These are phyloP conservation scores for Apolygus lucorum DNA, from an alignment of 1,140 invertebrate genomes.

Conservation along the genomic window DNA sequence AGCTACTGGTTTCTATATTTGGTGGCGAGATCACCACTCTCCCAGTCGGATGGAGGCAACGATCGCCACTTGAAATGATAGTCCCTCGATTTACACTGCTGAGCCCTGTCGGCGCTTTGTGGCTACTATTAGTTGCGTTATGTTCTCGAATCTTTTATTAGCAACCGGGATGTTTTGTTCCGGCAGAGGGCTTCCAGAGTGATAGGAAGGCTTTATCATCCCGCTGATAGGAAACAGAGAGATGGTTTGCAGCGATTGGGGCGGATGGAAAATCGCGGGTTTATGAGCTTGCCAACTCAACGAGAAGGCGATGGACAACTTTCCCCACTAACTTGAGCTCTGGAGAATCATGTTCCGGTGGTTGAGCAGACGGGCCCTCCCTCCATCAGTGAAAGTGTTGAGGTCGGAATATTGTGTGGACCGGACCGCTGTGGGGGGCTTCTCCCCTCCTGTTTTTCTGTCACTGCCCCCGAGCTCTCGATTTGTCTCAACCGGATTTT, in stretches of 20 bases:
- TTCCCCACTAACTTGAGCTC: background rate
- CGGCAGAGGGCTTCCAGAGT: background rate
- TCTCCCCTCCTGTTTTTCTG: background rate
- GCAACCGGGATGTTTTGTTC: background rate
- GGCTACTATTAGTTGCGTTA: background rate
- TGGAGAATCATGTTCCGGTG: slow-evolving; percentile 6
- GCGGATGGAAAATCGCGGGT: background rate
- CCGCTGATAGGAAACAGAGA: background rate
- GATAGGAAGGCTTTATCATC: background rate
- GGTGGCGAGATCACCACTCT: no score
- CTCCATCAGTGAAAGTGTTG: slow-evolving; percentile 7
- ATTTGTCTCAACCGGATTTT: background rate
- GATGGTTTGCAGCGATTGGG: background rate
- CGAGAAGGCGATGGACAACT: slow-evolving; percentile 1
- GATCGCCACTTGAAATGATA: no score
- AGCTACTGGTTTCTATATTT: no score
- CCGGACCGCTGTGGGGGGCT: background rate
- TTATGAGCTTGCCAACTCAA: slow-evolving; percentile 5
- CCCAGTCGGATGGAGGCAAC: no score
- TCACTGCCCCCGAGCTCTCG: background rate
- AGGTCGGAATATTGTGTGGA: slow-evolving; percentile 6
- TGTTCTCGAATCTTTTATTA: background rate
- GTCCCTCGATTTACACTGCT: no score
- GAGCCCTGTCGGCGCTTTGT: background rate
- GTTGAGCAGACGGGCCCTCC: background rate